Evolutionary conservation across 2,888 invertebrate species (phyloP).

Genomic region (Labia minor): DNA sequence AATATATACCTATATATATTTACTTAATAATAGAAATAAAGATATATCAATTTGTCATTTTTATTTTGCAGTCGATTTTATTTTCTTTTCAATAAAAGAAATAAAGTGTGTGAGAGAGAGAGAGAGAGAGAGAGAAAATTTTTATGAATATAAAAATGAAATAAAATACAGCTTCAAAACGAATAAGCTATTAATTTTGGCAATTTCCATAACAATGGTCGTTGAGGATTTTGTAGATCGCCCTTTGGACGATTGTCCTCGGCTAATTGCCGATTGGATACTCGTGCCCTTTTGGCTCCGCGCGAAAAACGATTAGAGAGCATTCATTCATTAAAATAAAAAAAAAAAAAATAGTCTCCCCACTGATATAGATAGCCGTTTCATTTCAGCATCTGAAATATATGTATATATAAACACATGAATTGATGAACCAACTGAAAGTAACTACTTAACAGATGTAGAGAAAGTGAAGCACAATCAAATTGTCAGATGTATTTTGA

Average conservation of each 20-base stretch:
- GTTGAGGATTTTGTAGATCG: not conserved
- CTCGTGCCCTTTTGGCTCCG: slow-evolving; percentile 7
- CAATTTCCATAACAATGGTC: slow-evolving; percentile 1
- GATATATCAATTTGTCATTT: too few species aligned
- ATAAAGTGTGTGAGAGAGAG: too few species aligned
- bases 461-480: too few species aligned
- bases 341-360: not conserved
- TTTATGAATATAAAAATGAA: not conserved
- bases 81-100: too few species aligned
- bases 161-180: not conserved
- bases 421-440: too few species aligned
- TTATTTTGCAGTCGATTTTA: too few species aligned
- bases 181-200: slow-evolving; percentile 13
- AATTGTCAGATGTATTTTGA: too few species aligned
- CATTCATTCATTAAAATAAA: not conserved
- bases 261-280: not conserved
- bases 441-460: too few species aligned
- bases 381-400: not conserved
- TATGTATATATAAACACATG: too few species aligned
- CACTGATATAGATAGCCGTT: not conserved
- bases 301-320: not conserved
- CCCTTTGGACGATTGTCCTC: not conserved
- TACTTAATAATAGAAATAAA: too few species aligned
- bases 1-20: too few species aligned
- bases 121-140: not conserved